Percentiles rank a stretch among this genome's conserved stretches.
Evolutionary conservation across 2,113 vertebrate species (phyloP).

Genomic region (Sprattus sprattus): DNA sequence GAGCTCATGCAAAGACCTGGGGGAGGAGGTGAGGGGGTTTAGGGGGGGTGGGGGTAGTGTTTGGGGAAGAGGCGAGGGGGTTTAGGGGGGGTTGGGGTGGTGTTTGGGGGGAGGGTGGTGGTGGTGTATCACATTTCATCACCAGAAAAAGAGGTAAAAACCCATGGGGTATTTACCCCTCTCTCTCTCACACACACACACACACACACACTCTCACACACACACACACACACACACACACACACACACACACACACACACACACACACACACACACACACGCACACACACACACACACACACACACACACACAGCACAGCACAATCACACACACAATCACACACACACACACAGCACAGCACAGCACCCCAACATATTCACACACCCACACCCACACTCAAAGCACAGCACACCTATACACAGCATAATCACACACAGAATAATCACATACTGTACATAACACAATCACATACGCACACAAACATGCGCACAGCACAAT

Average conservation of each 20-base stretch:
- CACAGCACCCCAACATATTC: no score
- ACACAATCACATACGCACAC: no score
- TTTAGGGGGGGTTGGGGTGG: neutral
- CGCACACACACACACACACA: neutral
- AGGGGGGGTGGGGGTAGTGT: neutral
- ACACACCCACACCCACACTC: neutral
- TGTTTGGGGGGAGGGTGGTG: neutral
- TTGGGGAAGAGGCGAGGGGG: neutral
- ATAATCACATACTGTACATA: no score
- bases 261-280: neutral
- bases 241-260: slow-evolving; percentile 2
- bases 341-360: neutral
- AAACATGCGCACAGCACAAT: no score
- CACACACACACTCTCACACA: neutral
- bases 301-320: neutral
- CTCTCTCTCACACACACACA: neutral
- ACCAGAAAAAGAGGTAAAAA: neutral
- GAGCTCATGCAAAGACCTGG: neutral
- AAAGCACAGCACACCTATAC: neutral
- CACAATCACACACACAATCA: neutral
- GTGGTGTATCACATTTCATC: slow-evolving; percentile 4
- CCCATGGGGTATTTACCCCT: neutral
- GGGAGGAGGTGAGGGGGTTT: neutral
- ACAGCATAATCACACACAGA: neutral
- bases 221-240: neutral